Base-by-base conservation (phyloP, 2,888 invertebrate species). In the Busseola fusca region DNA sequence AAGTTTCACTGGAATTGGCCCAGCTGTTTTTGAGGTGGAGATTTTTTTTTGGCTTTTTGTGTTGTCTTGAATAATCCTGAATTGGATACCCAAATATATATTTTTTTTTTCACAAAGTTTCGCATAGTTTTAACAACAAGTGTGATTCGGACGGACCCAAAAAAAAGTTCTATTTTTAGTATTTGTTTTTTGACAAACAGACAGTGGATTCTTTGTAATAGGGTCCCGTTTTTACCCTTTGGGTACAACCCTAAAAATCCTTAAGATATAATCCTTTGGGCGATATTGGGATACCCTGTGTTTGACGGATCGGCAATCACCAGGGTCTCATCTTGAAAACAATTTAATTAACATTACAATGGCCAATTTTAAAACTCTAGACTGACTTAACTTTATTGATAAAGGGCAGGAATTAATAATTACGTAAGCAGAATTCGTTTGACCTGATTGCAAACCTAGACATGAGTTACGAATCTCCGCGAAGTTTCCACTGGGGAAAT, bases 1-100 rank as follows among this genome's bases (percentile, higher is more conserved):
- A 82, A 82, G 64, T 84, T 74, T 71, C 40, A 56, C 69, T 58
- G 21, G 42, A 77, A 52, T 74, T 64, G 50, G 54, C 75, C 27
- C 64, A 84, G 67, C 40, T 27, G 52, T 62, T 78, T 63, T 58
- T 37, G 27, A 37, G 30, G 21, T 18, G 12, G 1, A 48, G 14
- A 1, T 57, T 37, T 62, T 37, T n/a, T 37, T 62, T 37, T n/a
- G 0, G 12, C 25, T 3, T 40, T 27, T 4, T 9, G 2, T 59
- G 48, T 59, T 9, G 9, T 14, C 1, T 21, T 50, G 5, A 25
- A 21, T 12, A 25, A 12, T 34, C 10, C 2, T 21, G 14, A 27
- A 16, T 5, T n/a, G 7, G 12, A 12, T 12, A 25, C 12, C 18
- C 3, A 7, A 3, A 34, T 7, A 18, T 64, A 12, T 25, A 34